These are phyloP conservation scores for Rana temporaria DNA, from an alignment of 2,113 vertebrate genomes.

Conservation along the genomic window DNA sequence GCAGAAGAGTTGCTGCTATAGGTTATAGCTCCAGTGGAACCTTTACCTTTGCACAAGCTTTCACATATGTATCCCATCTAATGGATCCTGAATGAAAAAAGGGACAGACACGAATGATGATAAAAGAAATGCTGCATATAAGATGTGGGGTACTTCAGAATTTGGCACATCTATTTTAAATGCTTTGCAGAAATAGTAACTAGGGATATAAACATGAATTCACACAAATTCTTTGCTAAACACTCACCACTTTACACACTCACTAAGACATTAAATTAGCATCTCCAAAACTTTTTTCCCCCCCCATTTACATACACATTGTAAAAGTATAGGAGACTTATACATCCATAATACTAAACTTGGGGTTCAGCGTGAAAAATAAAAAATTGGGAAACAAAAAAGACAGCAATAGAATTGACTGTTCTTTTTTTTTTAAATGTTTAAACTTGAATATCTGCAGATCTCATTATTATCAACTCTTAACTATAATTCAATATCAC, in stretches of 20 bases:
- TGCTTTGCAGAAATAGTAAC: background rate
- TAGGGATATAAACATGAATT: constrained; percentile 1
- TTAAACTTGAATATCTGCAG: too few species aligned
- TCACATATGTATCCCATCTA: background rate
- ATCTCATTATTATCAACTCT: background rate
- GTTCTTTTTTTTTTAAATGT: too few species aligned
- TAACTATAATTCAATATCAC: constrained; percentile 3
- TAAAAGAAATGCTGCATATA: background rate
- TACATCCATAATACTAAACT: background rate
- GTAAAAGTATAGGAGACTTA: background rate
- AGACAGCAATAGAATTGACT: too few species aligned
- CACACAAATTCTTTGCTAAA: background rate
- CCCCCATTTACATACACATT: background rate
- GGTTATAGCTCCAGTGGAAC: background rate
- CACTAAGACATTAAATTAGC: constrained; percentile 2
- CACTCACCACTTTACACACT: constrained; percentile 9
- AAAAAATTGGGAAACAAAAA: background rate
- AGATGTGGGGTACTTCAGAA: constrained; percentile 23
- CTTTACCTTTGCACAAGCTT: constrained; percentile 7
- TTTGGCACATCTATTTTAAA: constrained; percentile 38
- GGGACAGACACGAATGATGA: background rate
- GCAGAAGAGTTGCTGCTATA: background rate
- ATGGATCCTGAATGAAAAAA: background rate
- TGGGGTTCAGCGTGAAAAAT: background rate
- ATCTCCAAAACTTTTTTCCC: background rate